Evolutionary conservation across 2,797 vertebrate species (phyloP), one percentile per base, ranked within the genome.

Genomic region (Pangasius djambal): DNA sequence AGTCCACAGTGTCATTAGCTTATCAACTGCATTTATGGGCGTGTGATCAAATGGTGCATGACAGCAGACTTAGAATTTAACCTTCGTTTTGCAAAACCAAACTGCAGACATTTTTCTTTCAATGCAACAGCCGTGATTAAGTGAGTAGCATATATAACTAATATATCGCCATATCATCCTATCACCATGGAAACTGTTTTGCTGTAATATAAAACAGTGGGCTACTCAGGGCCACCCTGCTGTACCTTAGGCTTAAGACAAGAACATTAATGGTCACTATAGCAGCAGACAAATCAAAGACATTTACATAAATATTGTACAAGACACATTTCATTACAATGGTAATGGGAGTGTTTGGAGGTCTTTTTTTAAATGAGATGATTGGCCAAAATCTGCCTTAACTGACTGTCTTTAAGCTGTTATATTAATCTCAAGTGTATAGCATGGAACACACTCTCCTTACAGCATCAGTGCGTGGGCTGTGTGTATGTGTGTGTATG

Each of bases 331-430:
- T 77, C 44, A n/a, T 67, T 75, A 87, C 40, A 74, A 88, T 88
- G 78, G 55, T 13, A 85, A 90, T 88, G 78, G 78, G 28, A 79
- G 87, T 37, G 63, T 87, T 82, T 61, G 63, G 20, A 78, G 75
- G 52, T 37, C 15, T 59, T 44, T 40, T 34, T 83, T 74, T 75
- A 16, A 88, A 72, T 85, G 70, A 89, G 44, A 86, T 63, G 50
- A 86, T 79, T 40, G 20, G 59, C 92, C 92, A 92, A 87, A 79
- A 79, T 93, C 93, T 95, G 95, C 95, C 95, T 94, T 94, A 84
- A 94, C 95, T 95, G 95, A 96, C 95, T 92, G 93, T 96, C 96
- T 95, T 96, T 96, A 93, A 94, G 94, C 95, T 90, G 86, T 94
- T 94, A 95, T 96, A 96, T 95, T 96, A 95, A 96, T 94, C 95